Evolutionary conservation across 2,888 invertebrate genomes (phyloP), one percentile per base, ranked within the genome.

Genomic region (Drosophila tanythrix): DNA sequence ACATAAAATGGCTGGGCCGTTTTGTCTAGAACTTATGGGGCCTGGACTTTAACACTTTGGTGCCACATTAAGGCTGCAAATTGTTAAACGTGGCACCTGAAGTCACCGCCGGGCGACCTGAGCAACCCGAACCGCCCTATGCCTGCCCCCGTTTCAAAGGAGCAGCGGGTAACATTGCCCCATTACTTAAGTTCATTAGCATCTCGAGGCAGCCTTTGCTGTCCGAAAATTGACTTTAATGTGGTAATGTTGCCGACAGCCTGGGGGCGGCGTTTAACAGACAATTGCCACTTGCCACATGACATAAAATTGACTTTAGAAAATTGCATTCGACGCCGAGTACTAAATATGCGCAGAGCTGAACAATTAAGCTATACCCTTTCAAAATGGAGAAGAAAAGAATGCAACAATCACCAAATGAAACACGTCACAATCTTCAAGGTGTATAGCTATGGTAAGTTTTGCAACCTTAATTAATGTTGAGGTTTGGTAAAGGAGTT

Each of bases 51-150:
- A 89, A 84, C 85, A 89, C 85, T 89, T 85, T 82, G 81, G 76
- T 83, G 89, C 81, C 89, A 84, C 89, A 89, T 85, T 85, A 87
- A 84, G 88, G 74, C 80, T 73, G 85, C 82, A 85, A 89, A 87
- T 87, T 85, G 89, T 85, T 85, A 77, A 85, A 89, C 84, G 89
- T 87, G 87, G 74, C 79, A 55, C 53, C 67, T 79, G 63, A 36
- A 64, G 57, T 69, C 56, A 38, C 67, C 36, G 36, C 27, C 52
- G 18, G 46, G 38, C 64, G 68, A 64, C 60, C 62, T 51, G n/a
- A 29, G 13, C 56, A 2, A 7, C 51, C 56, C 48, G 62, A 56
- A 59, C 72, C 51, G 65, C 31, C 48, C 27, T 27, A 2, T 25
- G n/a, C 25, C n/a, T 11, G 25, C 43, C 31, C 7, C 36, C 55